Conservation (phyloP, 2,797 vertebrate species). For the Meriones psammophilus region DNA sequence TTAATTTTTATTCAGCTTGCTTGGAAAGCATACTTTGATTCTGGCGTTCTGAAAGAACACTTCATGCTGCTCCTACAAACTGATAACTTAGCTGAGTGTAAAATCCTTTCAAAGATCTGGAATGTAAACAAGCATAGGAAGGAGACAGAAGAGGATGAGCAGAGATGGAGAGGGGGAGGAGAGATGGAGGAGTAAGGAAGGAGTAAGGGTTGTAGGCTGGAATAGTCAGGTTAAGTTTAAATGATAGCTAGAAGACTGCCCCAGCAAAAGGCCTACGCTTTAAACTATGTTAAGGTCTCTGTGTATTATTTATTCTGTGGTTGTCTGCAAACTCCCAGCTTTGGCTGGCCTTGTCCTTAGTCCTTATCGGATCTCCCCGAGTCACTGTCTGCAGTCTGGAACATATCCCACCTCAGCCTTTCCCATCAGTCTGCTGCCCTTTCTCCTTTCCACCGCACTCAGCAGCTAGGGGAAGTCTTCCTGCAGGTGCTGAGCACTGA, state of each 20-base stretch:
- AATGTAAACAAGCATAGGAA: background rate
- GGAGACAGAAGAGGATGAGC: background rate
- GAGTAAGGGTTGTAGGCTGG: too few species aligned
- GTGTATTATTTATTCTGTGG: too few species aligned
- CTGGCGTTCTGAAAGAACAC: background rate
- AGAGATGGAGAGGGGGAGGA: too few species aligned
- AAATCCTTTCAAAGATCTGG: background rate
- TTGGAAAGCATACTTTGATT: conserved; percentile 10
- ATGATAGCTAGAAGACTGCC: too few species aligned
- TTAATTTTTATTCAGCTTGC: background rate
- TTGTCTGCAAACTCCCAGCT: too few species aligned
- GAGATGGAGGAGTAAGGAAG: too few species aligned
- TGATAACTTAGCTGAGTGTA: conserved; percentile 26
- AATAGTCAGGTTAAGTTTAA: too few species aligned
- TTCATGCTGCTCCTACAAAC: background rate
- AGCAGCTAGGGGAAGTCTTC: background rate
- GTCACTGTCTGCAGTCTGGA: background rate
- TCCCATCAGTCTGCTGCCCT: background rate
- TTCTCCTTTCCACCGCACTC: background rate
- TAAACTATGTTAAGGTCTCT: too few species aligned
- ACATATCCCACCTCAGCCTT: background rate
- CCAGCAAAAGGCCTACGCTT: too few species aligned
- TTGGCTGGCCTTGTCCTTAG: background rate
- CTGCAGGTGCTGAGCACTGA: background rate
- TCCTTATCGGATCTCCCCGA: background rate